Evolutionary conservation across 23 tunicate species (phyloP).

Genomic region (Diplosoma virens): DNA sequence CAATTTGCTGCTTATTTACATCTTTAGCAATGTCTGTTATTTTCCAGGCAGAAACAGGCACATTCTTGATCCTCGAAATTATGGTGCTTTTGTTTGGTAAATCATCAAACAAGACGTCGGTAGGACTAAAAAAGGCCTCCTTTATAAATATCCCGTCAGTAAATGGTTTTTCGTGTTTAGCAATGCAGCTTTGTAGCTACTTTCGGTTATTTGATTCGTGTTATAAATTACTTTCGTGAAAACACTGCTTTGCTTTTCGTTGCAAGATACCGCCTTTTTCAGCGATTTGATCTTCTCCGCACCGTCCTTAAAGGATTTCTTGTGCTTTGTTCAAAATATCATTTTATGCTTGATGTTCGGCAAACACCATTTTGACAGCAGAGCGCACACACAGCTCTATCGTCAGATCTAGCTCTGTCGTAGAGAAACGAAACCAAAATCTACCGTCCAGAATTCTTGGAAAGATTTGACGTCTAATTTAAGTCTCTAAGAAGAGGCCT

Average conservation of each 20-base stretch:
- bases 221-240: conserved; percentile 22
- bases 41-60: conserved; percentile 11
- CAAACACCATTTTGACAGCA: conserved; percentile 19
- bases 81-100: conserved; percentile 23
- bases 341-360: conserved; percentile 15
- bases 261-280: conserved; percentile 18
- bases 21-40: neutral
- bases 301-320: conserved; percentile 42
- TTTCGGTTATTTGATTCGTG: conserved; percentile 25
- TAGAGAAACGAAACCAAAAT: conserved; percentile 21
- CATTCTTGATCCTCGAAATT: conserved; percentile 16
- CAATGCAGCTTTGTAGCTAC: conserved; percentile 34
- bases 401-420: too few relatives aligned
- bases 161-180: conserved; percentile 29
- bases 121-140: conserved; percentile 17
- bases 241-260: conserved; percentile 42
- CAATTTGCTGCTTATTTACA: conserved; percentile 21
- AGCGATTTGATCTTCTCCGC: conserved; percentile 34
- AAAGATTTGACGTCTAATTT: conserved; percentile 20
- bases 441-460: conserved; percentile 22
- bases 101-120: conserved; percentile 37
- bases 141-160: conserved; percentile 24
- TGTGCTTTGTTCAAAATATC: conserved; percentile 2
- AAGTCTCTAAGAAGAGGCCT: neutral
- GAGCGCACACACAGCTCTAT: conserved; percentile 26